phyloP scores from a whole-genome alignment of 1,140 invertebrate genomes.

The Gryon sp. region DNA sequence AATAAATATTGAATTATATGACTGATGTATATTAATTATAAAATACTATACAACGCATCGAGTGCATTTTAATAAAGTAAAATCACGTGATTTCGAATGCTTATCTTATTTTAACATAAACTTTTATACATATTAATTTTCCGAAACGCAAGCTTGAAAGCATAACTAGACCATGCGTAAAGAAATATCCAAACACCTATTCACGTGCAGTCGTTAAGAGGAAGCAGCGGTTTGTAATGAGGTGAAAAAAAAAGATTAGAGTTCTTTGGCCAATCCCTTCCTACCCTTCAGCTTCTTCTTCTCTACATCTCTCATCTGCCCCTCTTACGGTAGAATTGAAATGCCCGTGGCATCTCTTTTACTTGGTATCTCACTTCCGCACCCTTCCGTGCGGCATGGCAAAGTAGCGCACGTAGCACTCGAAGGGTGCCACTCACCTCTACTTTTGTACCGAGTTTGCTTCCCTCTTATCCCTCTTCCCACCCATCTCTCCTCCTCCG shows the following conservation, averaged over 20 bases:
- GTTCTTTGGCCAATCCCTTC: conserved; percentile 1
- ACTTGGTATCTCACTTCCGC: conserved; percentile 70
- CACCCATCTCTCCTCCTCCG: too few relatives aligned
- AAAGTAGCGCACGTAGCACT: conserved; percentile 71
- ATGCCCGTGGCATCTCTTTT: conserved; percentile 55
- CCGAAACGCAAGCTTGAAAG: too few relatives aligned
- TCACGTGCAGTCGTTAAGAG: conserved; percentile 26
- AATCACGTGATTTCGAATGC: too few relatives aligned
- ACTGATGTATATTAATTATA: too few relatives aligned
- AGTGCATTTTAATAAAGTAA: too few relatives aligned
- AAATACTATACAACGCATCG: too few relatives aligned
- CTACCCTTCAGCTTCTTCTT: too few relatives aligned
- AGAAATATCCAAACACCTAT: conserved; percentile 7
- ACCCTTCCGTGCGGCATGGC: conserved; percentile 58
- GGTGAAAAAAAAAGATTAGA: conserved; percentile 52
- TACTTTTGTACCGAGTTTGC: conserved; percentile 29
- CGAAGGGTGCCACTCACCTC: conserved; percentile 63
- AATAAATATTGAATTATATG: too few relatives aligned
- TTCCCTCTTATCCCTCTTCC: conserved; percentile 7
- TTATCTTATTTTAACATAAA: too few relatives aligned
- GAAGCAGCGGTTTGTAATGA: conserved; percentile 40
- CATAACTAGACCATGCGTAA: background rate
- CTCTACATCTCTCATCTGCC: background rate
- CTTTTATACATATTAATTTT: too few relatives aligned
- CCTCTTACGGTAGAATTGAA: conserved; percentile 33